Percentiles rank a stretch among this genome's conserved stretches.
Conservation (phyloP, 2,888 invertebrate species). For the Timandra comae region DNA sequence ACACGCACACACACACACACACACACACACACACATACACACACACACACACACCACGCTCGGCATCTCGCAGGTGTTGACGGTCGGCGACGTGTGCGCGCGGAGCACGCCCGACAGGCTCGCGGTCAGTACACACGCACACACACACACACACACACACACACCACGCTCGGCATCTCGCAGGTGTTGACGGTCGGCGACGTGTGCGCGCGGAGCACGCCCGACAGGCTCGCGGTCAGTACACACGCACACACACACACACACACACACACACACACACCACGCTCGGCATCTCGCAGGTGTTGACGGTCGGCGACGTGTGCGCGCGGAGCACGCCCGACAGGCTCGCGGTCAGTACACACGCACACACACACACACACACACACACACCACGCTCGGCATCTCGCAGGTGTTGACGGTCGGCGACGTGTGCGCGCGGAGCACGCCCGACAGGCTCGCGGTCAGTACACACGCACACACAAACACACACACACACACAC, state of each 20-base stretch:
- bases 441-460: constrained; percentile 95
- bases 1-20: neutral
- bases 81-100: constrained; percentile 93
- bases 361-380: no score
- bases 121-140: constrained; percentile 75
- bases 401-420: constrained; percentile 95
- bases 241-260: neutral
- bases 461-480: constrained; percentile 56
- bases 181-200: constrained; percentile 94
- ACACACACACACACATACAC: no score
- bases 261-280: constrained; percentile 78
- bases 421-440: constrained; percentile 92
- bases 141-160: constrained; percentile 53
- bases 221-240: constrained; percentile 93
- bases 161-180: constrained; percentile 92
- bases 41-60: constrained; percentile 83
- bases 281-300: constrained; percentile 91
- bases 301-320: constrained; percentile 95
- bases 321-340: constrained; percentile 95
- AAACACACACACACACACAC: constrained; percentile 35
- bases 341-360: constrained; percentile 84
- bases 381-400: constrained; percentile 87
- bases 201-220: constrained; percentile 91
- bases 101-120: constrained; percentile 95
- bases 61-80: constrained; percentile 94